Conservation (phyloP, 1,140 invertebrate genomes). For the Gonatopus flavifemur region DNA sequence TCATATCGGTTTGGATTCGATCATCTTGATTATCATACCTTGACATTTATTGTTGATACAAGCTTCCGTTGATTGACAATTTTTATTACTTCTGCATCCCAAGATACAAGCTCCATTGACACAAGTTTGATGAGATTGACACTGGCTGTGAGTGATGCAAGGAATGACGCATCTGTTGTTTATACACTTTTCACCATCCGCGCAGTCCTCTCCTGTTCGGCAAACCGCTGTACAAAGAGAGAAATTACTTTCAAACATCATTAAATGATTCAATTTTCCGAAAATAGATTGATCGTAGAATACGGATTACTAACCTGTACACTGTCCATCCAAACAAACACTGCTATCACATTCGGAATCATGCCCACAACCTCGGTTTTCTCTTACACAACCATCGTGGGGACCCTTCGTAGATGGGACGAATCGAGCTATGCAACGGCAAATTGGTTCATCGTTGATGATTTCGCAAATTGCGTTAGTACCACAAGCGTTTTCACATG, state of each 20-base stretch:
- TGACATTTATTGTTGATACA: slow-evolving; percentile 83
- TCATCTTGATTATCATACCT: slow-evolving; percentile 34
- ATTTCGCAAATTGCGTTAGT: slow-evolving; percentile 77
- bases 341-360: slow-evolving; percentile 77
- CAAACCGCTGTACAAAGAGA: slow-evolving; percentile 68
- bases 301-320: slow-evolving; percentile 60
- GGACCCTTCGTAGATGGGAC: slow-evolving; percentile 63
- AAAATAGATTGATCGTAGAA: neutral
- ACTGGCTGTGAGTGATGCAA: slow-evolving; percentile 79
- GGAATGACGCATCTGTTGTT: slow-evolving; percentile 76
- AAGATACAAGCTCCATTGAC: slow-evolving; percentile 74
- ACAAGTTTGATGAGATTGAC: slow-evolving; percentile 78
- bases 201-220: slow-evolving; percentile 75
- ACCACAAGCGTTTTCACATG: slow-evolving; percentile 76
- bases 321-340: slow-evolving; percentile 80
- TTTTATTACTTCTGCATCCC: slow-evolving; percentile 79
- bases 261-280: neutral
- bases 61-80: slow-evolving; percentile 73
- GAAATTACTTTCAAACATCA: neutral
- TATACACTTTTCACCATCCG: slow-evolving; percentile 75
- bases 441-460: slow-evolving; percentile 71
- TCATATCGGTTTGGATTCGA: neutral
- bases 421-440: slow-evolving; percentile 74
- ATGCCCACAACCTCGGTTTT: slow-evolving; percentile 64
- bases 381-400: slow-evolving; percentile 73